These are phyloP conservation scores for Rhabdomys pumilio DNA, from an alignment of 2,797 vertebrate species.

Conservation along the genomic window DNA sequence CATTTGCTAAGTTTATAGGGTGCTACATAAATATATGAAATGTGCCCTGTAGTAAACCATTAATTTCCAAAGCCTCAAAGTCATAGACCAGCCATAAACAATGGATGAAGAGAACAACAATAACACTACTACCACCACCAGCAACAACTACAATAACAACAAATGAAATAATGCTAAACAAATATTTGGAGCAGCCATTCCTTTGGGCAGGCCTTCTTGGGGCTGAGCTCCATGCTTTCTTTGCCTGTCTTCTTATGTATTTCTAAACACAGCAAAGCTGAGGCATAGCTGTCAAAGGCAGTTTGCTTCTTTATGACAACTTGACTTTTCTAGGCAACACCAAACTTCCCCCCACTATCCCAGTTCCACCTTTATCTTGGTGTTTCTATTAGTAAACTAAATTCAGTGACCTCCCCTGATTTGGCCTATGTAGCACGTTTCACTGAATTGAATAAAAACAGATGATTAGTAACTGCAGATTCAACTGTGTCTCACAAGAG, in stretches of 20 bases:
- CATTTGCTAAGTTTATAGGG: neutral
- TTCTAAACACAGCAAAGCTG: conserved; percentile 9
- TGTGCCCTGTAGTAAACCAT: neutral
- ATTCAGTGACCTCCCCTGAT: neutral
- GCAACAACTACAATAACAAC: neutral
- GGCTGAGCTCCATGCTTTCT: neutral
- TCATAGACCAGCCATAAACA: neutral
- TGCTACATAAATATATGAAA: neutral
- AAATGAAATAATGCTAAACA: neutral
- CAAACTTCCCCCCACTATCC: conserved; percentile 24
- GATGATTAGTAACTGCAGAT: conserved; percentile 55
- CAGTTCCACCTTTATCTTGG: conserved; percentile 5
- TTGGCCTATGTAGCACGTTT: neutral
- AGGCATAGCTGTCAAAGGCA: neutral
- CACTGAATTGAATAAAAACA: conserved; percentile 23
- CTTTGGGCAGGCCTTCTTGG: neutral
- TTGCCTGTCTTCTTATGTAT: neutral
- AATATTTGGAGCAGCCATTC: neutral
- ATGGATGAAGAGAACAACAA: neutral
- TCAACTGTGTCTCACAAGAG: neutral
- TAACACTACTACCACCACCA: neutral
- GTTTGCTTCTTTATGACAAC: conserved; percentile 45
- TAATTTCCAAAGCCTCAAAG: neutral
- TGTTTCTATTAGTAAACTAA: conserved; percentile 55
- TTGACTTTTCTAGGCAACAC: conserved; percentile 12